These are phyloP conservation scores for Neodiprion fabricii DNA, from an alignment of 1,140 invertebrate species.

Conservation along the genomic window DNA sequence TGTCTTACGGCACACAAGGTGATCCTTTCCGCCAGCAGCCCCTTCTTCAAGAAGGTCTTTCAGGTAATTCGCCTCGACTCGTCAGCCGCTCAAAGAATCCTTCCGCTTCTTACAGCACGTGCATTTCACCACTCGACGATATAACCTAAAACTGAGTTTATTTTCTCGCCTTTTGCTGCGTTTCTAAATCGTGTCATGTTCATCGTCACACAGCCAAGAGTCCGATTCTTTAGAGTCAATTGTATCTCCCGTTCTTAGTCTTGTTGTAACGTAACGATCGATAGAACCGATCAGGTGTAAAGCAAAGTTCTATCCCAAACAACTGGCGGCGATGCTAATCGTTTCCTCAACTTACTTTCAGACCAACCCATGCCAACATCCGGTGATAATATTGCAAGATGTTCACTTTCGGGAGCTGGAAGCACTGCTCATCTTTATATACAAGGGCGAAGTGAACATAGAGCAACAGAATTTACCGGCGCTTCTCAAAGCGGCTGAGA, in stretches of 20 bases:
- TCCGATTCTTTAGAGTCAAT: not conserved
- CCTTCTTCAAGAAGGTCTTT: slow-evolving; percentile 73
- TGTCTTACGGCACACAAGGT: slow-evolving; percentile 76
- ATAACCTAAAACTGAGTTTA: not conserved
- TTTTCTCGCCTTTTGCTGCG: not conserved
- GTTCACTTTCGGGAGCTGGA: slow-evolving; percentile 68
- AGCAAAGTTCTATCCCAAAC: too few species aligned
- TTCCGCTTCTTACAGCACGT: not conserved
- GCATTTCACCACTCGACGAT: slow-evolving; percentile 4
- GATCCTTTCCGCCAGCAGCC: slow-evolving; percentile 75
- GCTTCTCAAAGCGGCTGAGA: slow-evolving; percentile 69
- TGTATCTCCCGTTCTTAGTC: slow-evolving; percentile 13
- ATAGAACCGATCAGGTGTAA: not conserved
- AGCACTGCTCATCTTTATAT: slow-evolving; percentile 70
- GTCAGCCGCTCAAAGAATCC: slow-evolving; percentile 18
- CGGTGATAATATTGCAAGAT: slow-evolving; percentile 73
- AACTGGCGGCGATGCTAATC: not conserved
- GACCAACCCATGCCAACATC: slow-evolving; percentile 72
- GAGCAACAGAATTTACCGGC: slow-evolving; percentile 69
- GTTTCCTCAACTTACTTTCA: slow-evolving; percentile 57
- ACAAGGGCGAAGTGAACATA: slow-evolving; percentile 73
- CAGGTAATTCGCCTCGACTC: slow-evolving; percentile 57
- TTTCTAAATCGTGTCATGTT: not conserved
- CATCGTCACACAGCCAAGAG: not conserved
- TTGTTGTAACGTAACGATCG: not conserved